Evolutionary conservation across 92 coral and sea anemone genomes (phyloP), one percentile per base, ranked within the genome.

Genomic region (Chrysogorgia sp.): DNA sequence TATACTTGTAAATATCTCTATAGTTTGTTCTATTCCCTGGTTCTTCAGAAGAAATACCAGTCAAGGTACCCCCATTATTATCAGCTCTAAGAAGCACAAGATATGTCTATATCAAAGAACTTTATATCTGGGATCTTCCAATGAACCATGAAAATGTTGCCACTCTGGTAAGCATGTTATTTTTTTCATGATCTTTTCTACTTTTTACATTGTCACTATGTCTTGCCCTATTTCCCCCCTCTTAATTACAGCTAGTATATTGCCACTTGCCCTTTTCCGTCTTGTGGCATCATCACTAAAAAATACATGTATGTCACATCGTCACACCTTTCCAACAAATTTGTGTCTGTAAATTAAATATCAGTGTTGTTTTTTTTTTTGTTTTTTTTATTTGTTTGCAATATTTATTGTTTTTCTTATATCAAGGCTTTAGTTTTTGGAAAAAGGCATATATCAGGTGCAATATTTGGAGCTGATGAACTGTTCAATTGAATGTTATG

Each of bases 121-220:
- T 94, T 62, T 94, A 94, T 70, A 83, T 94, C 49, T 94, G 98
- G 98, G 97, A 91, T 76, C 61, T 94, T 5, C 92, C 96, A 22
- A 83, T 91, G 92, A 88, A 88, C 50, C 98, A 94, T 61, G 97
- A 94, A 64, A 96, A 94, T 86, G 96, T 86, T 26, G 97, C 98
- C 41, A 86, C 98, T 2, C 85, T 94, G 92, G 96, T 91, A 76
- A 14, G 59, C 59, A 5, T 52, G 26, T 52, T 23, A 52, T 3
- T 5, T 52, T 17, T 3, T 7, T 52, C 59, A 17, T 17, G 8
- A 5, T 52, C 7, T 52, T 5, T 3, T 17, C 6, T 5, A 17
- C 21, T 17, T 52, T 17, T 52, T 7, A 3, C 20, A 52, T 17
- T 23, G 6, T 52, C 59, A 52, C 21, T 20, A 37, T 6, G 17